These are phyloP conservation scores for Drosophila persimilis DNA, from an alignment of 1,140 invertebrate species.

Conservation along the genomic window DNA sequence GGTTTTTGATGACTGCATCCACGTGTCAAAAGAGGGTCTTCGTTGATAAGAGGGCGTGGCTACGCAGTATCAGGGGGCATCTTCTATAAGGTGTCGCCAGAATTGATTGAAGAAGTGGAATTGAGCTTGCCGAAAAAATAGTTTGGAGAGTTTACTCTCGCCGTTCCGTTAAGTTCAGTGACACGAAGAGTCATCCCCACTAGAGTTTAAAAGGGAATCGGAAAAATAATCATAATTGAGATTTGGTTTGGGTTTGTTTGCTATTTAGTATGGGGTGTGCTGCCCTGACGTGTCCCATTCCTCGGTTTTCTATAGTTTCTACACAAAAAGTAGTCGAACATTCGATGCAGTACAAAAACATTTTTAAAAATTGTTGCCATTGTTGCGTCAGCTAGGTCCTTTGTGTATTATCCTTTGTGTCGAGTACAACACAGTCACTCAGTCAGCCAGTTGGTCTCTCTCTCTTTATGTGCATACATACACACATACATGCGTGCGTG, in stretches of 20 bases:
- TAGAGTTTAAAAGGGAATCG: neutral
- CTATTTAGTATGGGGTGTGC: conserved; percentile 43
- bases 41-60: no score
- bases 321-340: conserved; percentile 54
- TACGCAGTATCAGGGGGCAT: no score
- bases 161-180: conserved; percentile 33
- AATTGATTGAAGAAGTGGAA: no score
- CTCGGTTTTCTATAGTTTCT: conserved; percentile 68
- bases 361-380: conserved; percentile 76
- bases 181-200: conserved; percentile 11
- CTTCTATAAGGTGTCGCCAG: no score
- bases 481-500: conserved; percentile 19
- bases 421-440: conserved; percentile 49
- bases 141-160: neutral
- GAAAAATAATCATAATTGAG: conserved; percentile 4
- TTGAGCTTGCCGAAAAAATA: no score
- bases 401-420: conserved; percentile 78
- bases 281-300: conserved; percentile 18
- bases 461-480: conserved; percentile 10
- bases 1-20: conserved; percentile 42
- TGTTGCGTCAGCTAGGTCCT: conserved; percentile 75
- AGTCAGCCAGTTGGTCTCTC: conserved; percentile 45
- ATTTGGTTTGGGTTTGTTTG: conserved; percentile 41
- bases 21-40: conserved; percentile 28
- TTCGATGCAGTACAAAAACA: conserved; percentile 45